Evolutionary conservation across 2,113 vertebrate species (phyloP).

Genomic region (Tetrao urogallus): DNA sequence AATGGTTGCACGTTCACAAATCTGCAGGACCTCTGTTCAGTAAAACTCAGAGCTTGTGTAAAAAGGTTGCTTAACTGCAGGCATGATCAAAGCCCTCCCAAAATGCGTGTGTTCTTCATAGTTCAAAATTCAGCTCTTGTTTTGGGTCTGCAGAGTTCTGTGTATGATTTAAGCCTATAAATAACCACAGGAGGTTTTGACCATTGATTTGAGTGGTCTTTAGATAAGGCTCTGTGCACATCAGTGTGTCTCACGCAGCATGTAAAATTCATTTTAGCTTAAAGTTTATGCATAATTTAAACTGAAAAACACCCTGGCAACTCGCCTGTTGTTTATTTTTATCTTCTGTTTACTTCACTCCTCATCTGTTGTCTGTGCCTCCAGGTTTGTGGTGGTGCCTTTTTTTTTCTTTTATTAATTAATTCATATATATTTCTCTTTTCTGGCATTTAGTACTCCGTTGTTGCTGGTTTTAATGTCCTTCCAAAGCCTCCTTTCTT

Average conservation of each 20-base stretch:
- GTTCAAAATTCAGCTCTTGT: not conserved
- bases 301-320: conserved; percentile 13
- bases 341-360: not conserved
- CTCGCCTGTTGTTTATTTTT: conserved; percentile 25
- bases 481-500: not conserved
- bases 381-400: not conserved
- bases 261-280: conserved; percentile 61
- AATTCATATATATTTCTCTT: not conserved
- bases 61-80: not conserved
- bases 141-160: not conserved
- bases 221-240: conserved; percentile 28
- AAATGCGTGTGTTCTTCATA: not conserved
- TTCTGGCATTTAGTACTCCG: not conserved
- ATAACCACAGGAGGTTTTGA: conserved; percentile 35
- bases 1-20: accelerated
- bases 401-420: not conserved
- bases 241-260: conserved; percentile 7
- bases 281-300: conserved; percentile 55
- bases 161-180: conserved; percentile 19
- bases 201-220: conserved; percentile 34
- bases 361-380: not conserved
- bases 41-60: not conserved
- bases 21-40: accelerated
- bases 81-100: not conserved
- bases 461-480: not conserved